phyloP scores from a whole-genome alignment of 2,888 invertebrate genomes.

The Trichogramma dendrolimi region DNA sequence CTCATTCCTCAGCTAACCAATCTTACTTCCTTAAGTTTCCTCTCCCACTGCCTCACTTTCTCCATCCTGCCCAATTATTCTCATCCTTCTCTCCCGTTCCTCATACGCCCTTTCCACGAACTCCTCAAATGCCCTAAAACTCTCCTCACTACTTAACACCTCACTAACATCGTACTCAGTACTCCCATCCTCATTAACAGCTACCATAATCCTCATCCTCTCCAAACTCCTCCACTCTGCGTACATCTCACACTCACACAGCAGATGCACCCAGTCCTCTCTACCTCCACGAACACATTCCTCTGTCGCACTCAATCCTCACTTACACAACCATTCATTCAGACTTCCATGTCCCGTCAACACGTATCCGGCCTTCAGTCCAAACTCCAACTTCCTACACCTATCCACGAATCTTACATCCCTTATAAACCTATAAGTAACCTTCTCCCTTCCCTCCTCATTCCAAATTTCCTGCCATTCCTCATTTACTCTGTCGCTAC shows the following conservation, averaged over 20 bases:
- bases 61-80: not conserved
- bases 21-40: no score
- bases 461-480: conserved; percentile 17
- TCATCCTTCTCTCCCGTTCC: not conserved
- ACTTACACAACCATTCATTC: not conserved
- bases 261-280: conserved; percentile 16
- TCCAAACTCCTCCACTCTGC: not conserved
- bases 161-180: no score
- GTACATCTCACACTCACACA: conserved; percentile 17
- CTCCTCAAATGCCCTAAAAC: not conserved
- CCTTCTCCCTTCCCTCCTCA: not conserved
- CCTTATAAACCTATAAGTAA: no score
- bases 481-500: not conserved
- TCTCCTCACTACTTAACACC: not conserved
- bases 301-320: not conserved
- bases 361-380: conserved; percentile 4
- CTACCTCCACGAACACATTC: conserved; percentile 3
- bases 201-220: not conserved
- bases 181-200: not conserved
- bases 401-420: no score
- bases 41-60: no score
- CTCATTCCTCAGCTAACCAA: no score
- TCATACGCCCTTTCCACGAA: no score
- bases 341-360: conserved; percentile 18
- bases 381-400: not conserved